Evolutionary conservation across 92 coral and sea anemone species (phyloP).

Genomic region (Heliopora coerulea): DNA sequence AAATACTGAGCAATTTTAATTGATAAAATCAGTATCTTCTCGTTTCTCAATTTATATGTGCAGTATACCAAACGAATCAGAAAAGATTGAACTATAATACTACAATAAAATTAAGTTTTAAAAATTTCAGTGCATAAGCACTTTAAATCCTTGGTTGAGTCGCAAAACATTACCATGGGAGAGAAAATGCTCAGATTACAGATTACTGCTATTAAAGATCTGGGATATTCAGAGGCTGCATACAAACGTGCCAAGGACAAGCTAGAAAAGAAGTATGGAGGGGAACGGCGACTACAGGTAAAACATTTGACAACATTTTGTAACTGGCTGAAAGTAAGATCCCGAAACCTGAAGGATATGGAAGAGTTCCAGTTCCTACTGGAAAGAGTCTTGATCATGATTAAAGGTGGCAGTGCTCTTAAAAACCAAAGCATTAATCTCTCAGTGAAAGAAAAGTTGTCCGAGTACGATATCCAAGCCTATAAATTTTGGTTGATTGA

Average conservation of each 20-base stretch:
- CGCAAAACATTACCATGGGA: constrained; percentile 27
- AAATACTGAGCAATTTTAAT: no score
- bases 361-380: constrained; percentile 46
- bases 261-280: constrained; percentile 50
- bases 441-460: constrained; percentile 50
- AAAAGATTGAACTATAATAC: no score
- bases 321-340: constrained; percentile 40
- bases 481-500: constrained; percentile 54
- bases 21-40: no score
- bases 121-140: no score
- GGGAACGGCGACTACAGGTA: constrained; percentile 12
- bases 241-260: constrained; percentile 51
- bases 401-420: constrained; percentile 3
- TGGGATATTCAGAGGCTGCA: constrained; percentile 51
- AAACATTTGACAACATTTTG: constrained; percentile 41
- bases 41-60: no score
- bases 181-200: constrained; percentile 46
- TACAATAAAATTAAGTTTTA: no score
- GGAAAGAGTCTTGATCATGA: constrained; percentile 43
- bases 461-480: constrained; percentile 49
- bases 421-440: constrained; percentile 29
- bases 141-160: constrained; percentile 2
- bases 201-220: constrained; percentile 41
- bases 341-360: constrained; percentile 43
- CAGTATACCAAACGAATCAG: no score